Conservation (phyloP, 2,797 vertebrate species). For the Sebastiscus tertius region DNA sequence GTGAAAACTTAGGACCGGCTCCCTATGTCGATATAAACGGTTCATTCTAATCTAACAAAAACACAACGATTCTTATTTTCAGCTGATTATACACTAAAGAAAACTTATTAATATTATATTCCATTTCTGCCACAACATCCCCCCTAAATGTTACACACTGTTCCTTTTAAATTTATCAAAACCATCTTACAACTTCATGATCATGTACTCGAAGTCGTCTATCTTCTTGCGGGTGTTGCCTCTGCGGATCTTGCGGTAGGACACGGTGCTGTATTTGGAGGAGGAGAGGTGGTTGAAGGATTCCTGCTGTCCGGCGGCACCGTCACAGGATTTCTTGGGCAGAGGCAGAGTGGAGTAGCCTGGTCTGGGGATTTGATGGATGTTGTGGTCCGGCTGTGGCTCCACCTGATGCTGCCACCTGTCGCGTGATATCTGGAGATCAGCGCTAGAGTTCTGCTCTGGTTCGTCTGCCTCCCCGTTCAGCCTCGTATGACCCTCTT, state of each 20-base stretch:
- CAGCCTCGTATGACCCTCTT: conserved; percentile 14
- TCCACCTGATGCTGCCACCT: conserved; percentile 65
- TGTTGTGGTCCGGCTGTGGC: conserved; percentile 28
- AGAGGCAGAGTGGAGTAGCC: conserved; percentile 62
- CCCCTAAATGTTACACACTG: too few relatives aligned
- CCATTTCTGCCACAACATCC: too few relatives aligned
- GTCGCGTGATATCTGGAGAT: conserved; percentile 59
- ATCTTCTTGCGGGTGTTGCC: conserved; percentile 95
- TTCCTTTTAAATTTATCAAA: neutral
- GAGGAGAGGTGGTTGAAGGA: conserved; percentile 86
- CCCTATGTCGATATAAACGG: too few relatives aligned
- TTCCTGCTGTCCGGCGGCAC: conserved; percentile 57
- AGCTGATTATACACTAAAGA: too few relatives aligned
- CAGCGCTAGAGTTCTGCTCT: conserved; percentile 43
- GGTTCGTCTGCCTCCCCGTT: conserved; percentile 20
- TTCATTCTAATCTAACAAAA: too few relatives aligned
- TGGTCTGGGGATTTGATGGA: conserved; percentile 48
- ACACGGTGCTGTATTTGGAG: conserved; percentile 92
- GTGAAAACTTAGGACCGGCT: too few relatives aligned
- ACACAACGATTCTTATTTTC: too few relatives aligned
- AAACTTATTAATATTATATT: too few relatives aligned
- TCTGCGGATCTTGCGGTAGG: conserved; percentile 92
- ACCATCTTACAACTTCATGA: conserved; percentile 72
- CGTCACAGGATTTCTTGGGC: conserved; percentile 56
- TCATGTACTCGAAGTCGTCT: conserved; percentile 92